A percentile compares a stretch with the other conserved stretches of the same genome.
These are phyloP conservation scores for Osmoderma eremita DNA, from an alignment of 2,888 invertebrate genomes.

Conservation along the genomic window DNA sequence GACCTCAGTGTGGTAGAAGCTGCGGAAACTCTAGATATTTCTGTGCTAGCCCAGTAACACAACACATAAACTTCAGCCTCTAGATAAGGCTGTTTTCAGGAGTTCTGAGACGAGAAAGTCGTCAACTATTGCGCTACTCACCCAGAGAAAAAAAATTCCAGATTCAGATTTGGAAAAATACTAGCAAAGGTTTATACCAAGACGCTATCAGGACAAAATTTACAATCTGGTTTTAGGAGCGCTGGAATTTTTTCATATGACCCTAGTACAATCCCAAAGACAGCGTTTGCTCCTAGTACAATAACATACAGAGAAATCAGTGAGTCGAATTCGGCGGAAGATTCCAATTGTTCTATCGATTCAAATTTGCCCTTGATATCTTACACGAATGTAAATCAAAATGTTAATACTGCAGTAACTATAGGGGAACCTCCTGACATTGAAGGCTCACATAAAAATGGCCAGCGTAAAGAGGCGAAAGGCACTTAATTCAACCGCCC, in stretches of 20 bases:
- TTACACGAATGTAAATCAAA: too few relatives aligned
- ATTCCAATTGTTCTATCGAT: too few relatives aligned
- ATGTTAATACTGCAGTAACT: too few relatives aligned
- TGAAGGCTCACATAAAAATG: too few relatives aligned
- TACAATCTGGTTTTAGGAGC: background rate
- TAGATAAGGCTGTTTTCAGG: conserved; percentile 54
- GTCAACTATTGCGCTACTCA: conserved; percentile 49
- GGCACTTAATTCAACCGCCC: too few relatives aligned
- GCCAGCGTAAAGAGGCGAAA: too few relatives aligned
- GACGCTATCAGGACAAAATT: background rate
- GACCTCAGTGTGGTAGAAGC: too few relatives aligned
- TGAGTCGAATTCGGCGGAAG: too few relatives aligned
- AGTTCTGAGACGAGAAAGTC: conserved; percentile 56
- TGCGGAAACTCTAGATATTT: conserved; percentile 52
- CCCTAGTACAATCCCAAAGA: background rate
- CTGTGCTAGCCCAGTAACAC: conserved; percentile 58
- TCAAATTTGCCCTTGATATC: too few relatives aligned
- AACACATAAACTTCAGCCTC: conserved; percentile 57
- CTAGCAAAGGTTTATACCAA: conserved; percentile 42
- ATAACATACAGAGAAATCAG: background rate
- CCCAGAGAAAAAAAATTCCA: conserved; percentile 54
- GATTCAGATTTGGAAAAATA: conserved; percentile 48
- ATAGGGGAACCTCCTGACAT: too few relatives aligned
- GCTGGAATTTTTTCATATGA: background rate
- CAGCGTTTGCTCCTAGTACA: background rate